These are phyloP conservation scores for Euproctis similis DNA, from an alignment of 2,888 invertebrate genomes.

Conservation along the genomic window DNA sequence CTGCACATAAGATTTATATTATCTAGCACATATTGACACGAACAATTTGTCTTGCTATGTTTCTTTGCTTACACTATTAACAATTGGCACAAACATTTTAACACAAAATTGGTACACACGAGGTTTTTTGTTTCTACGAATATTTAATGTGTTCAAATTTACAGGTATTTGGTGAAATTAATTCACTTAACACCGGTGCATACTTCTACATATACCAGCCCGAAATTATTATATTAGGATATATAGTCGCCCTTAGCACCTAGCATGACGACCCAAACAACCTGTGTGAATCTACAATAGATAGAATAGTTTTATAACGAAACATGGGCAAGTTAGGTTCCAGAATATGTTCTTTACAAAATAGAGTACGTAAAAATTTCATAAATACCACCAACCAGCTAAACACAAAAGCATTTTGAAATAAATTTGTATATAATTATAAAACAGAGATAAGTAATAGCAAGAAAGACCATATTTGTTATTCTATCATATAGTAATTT, in stretches of 20 bases:
- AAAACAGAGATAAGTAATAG: too few relatives aligned
- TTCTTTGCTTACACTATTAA: conserved; percentile 51
- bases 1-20: conserved; percentile 67
- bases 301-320: conserved; percentile 23
- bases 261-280: conserved; percentile 43
- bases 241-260: conserved; percentile 50
- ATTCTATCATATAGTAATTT: too few relatives aligned
- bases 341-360: conserved; percentile 9
- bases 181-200: conserved; percentile 57
- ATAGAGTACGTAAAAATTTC: conserved; percentile 9
- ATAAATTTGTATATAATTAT: too few relatives aligned
- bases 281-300: conserved; percentile 41
- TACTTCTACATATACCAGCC: conserved; percentile 76
- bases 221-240: conserved; percentile 49
- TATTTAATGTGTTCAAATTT: conserved; percentile 28
- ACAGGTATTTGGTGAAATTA: conserved; percentile 35
- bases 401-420: too few relatives aligned
- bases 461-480: too few relatives aligned
- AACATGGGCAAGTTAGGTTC: conserved; percentile 15
- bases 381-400: too few relatives aligned
- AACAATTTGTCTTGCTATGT: conserved; percentile 49
- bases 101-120: conserved; percentile 41
- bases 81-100: conserved; percentile 43
- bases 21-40: conserved; percentile 61
- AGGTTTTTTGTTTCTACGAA: conserved; percentile 20